Evolutionary conservation across 2,888 invertebrate genomes (phyloP).

Genomic region (Tiphia femorata): DNA sequence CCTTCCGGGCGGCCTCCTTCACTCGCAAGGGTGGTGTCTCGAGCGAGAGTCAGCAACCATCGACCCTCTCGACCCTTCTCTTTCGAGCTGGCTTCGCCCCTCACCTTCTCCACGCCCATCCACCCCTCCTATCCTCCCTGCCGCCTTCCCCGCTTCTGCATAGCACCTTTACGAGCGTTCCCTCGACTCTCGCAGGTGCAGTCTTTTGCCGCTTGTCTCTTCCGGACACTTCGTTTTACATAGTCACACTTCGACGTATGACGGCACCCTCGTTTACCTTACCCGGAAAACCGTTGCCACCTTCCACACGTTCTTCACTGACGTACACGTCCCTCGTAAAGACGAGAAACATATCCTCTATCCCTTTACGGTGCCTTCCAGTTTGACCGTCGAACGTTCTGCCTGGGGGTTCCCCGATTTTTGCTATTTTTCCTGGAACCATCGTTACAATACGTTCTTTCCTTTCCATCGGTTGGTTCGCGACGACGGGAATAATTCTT

Average conservation of each 20-base stretch:
- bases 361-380: too few relatives aligned
- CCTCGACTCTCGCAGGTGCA: background rate
- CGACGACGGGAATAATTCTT: too few relatives aligned
- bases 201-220: constrained; percentile 17
- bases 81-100: constrained; percentile 15
- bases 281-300: too few relatives aligned
- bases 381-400: too few relatives aligned
- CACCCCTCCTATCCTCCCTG: constrained; percentile 6
- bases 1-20: constrained; percentile 9
- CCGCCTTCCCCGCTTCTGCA: background rate
- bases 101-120: constrained; percentile 3
- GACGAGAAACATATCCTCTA: too few relatives aligned
- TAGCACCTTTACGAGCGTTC: constrained; percentile 6
- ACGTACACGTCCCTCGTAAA: background rate
- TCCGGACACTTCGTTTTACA: constrained; percentile 34
- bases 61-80: constrained; percentile 23
- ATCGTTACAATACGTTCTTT: too few relatives aligned
- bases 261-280: constrained; percentile 23
- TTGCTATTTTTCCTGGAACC: too few relatives aligned
- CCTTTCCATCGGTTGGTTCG: too few relatives aligned
- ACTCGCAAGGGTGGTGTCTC: constrained; percentile 3
- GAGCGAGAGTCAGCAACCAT: background rate
- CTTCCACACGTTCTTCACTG: too few relatives aligned
- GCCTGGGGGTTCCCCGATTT: too few relatives aligned
- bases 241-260: constrained; percentile 22